phyloP scores from a whole-genome alignment of 1,140 invertebrate genomes.

The Trialeurodes vaporariorum region DNA sequence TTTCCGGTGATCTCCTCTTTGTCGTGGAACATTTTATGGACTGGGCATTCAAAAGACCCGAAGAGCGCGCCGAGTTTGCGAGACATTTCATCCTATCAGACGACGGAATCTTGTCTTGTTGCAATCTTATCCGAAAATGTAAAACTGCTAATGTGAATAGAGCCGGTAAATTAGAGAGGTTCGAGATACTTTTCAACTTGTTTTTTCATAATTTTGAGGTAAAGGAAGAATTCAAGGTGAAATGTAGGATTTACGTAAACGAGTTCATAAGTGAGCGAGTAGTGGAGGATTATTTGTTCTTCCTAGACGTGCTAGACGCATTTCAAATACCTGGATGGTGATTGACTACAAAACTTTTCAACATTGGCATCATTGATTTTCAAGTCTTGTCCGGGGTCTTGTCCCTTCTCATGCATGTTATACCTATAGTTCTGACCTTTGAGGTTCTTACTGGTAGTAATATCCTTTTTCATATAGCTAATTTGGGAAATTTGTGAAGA shows the following conservation, averaged over 20 bases:
- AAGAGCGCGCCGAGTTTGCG: background rate
- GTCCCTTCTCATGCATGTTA: too few relatives aligned
- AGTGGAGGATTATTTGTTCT: background rate
- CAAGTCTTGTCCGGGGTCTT: too few relatives aligned
- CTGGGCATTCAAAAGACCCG: background rate
- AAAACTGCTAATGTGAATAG: background rate
- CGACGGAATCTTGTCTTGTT: background rate
- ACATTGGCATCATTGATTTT: too few relatives aligned
- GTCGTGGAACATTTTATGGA: background rate
- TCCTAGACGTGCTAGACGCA: background rate
- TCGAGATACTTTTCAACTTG: background rate
- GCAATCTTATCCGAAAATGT: background rate
- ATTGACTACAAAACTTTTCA: too few relatives aligned
- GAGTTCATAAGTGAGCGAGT: background rate
- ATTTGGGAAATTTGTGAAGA: too few relatives aligned
- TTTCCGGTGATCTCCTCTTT: background rate
- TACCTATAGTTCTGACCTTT: too few relatives aligned
- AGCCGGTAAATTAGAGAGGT: background rate
- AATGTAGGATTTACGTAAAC: background rate
- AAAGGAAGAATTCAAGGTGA: background rate
- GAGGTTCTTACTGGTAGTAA: too few relatives aligned
- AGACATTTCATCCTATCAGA: background rate
- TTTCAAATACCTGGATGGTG: background rate
- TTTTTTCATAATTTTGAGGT: background rate
- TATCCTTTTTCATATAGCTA: too few relatives aligned